Conservation (phyloP, 2,797 vertebrate species). For the Notamacropus eugenii region DNA sequence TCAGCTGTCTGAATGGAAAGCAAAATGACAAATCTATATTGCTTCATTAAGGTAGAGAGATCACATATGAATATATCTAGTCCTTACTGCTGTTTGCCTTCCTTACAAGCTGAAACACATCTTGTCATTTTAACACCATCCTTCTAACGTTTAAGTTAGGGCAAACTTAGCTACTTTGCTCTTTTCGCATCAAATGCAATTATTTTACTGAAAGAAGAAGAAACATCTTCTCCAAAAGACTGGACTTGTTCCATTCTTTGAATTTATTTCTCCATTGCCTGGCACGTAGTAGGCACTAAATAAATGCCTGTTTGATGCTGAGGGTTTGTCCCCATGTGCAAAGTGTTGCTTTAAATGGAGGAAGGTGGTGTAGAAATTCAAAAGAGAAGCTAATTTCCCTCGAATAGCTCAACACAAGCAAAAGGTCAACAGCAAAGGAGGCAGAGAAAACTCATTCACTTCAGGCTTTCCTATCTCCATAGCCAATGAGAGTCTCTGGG, state of each 20-base stretch:
- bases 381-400: background rate
- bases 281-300: background rate
- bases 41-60: slow-evolving; percentile 4
- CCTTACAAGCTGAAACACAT: background rate
- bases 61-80: slow-evolving; percentile 25
- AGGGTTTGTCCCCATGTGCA: background rate
- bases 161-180: background rate
- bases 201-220: background rate
- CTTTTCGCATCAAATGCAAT: background rate
- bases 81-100: background rate
- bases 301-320: background rate
- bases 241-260: background rate
- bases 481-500: background rate
- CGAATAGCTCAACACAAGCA: background rate
- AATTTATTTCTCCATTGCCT: background rate
- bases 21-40: background rate
- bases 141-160: background rate
- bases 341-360: background rate
- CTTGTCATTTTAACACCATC: background rate
- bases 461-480: background rate
- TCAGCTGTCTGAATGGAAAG: background rate
- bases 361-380: background rate
- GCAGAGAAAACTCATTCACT: background rate
- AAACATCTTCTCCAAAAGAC: background rate
- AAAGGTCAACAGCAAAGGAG: background rate